phyloP scores from a whole-genome alignment of 2,797 vertebrate genomes.

The Sitta carolinensis region DNA sequence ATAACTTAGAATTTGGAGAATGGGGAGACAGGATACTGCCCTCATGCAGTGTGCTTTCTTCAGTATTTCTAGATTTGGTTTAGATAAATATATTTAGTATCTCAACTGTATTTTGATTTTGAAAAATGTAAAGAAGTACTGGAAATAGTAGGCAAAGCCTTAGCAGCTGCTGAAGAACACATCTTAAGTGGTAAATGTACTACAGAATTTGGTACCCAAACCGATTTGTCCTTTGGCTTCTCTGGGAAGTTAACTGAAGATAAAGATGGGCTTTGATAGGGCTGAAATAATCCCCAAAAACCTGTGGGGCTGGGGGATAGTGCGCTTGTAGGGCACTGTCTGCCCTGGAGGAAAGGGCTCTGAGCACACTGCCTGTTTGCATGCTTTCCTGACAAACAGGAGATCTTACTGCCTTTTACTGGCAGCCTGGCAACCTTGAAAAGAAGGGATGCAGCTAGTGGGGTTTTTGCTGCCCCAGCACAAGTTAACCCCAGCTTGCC shows the following conservation, averaged over 20 bases:
- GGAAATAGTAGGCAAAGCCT: background rate
- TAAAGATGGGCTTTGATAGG: background rate
- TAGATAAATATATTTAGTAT: background rate
- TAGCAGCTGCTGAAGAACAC: background rate
- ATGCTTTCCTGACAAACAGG: background rate
- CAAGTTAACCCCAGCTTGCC: background rate
- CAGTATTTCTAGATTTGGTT: background rate
- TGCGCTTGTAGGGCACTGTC: background rate
- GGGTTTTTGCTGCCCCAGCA: background rate
- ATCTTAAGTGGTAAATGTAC: background rate
- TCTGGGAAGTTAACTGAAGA: background rate
- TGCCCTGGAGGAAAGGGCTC: background rate
- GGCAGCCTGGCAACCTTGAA: background rate
- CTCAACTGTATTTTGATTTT: background rate
- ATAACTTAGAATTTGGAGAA: background rate
- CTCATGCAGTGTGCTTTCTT: background rate
- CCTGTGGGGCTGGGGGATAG: background rate
- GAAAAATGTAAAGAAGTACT: background rate
- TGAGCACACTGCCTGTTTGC: background rate
- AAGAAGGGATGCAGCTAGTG: background rate
- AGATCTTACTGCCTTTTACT: background rate
- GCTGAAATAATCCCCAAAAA: background rate
- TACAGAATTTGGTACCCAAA: background rate
- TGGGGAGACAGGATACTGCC: background rate
- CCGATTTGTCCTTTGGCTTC: background rate